Conservation (phyloP, 2,113 vertebrate genomes). For the Poeciliopsis prolifica region DNA sequence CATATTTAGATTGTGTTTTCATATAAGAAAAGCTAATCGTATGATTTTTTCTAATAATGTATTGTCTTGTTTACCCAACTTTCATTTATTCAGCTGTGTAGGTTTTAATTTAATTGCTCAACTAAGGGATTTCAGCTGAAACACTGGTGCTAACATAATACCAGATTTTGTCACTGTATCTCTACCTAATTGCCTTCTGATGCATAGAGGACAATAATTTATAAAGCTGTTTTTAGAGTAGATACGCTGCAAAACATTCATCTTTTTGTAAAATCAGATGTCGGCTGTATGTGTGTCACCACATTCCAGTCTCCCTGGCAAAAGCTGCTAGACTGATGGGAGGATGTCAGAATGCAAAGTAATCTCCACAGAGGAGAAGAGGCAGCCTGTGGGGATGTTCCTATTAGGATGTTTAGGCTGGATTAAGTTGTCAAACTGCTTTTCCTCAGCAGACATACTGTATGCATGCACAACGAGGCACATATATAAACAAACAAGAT, state of each 20-base stretch:
- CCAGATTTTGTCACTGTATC: neutral
- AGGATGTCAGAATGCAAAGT: slow-evolving; percentile 72
- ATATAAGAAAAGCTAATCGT: neutral
- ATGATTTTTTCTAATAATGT: neutral
- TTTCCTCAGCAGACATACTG: slow-evolving; percentile 44
- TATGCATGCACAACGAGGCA: slow-evolving; percentile 32
- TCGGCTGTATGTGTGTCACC: slow-evolving; percentile 46
- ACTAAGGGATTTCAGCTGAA: neutral
- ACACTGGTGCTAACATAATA: neutral
- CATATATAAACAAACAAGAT: slow-evolving; percentile 31
- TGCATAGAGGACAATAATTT: slow-evolving; percentile 4
- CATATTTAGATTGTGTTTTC: neutral
- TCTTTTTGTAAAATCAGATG: slow-evolving; percentile 39
- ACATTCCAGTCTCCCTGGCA: slow-evolving; percentile 27
- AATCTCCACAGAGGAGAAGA: slow-evolving; percentile 69
- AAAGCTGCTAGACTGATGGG: slow-evolving; percentile 42
- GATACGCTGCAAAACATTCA: slow-evolving; percentile 40
- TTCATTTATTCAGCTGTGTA: neutral
- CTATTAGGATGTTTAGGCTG: slow-evolving; percentile 70
- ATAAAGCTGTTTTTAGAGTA: slow-evolving; percentile 35
- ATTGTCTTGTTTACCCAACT: neutral
- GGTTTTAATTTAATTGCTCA: neutral
- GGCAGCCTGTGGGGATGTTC: slow-evolving; percentile 70
- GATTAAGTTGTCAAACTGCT: slow-evolving; percentile 78
- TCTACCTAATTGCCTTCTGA: neutral